Evolutionary conservation across 2,113 vertebrate species (phyloP).

Genomic region (Thryonomys swinderianus): DNA sequence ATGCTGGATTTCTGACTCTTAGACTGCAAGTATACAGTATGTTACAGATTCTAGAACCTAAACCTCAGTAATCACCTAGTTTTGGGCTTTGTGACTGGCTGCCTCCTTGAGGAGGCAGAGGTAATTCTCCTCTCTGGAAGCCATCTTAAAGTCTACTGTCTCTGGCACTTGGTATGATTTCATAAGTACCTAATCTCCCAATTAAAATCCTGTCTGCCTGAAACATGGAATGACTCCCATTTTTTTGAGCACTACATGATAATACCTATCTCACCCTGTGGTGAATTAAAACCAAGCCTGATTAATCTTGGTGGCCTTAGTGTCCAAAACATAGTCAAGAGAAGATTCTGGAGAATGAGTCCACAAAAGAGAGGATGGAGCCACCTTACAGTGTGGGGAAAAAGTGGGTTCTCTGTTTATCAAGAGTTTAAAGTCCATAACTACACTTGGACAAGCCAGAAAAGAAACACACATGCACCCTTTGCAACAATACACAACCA

Average conservation of each 20-base stretch:
- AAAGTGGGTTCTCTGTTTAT: background rate
- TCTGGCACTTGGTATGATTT: background rate
- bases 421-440: slow-evolving; percentile 28
- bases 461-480: background rate
- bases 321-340: background rate
- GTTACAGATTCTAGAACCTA: background rate
- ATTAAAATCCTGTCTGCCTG: background rate
- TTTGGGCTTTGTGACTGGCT: background rate
- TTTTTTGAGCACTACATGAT: slow-evolving; percentile 25
- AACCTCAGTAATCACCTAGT: background rate
- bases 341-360: background rate
- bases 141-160: background rate
- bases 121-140: background rate
- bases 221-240: background rate
- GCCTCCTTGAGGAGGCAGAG: background rate
- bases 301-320: background rate
- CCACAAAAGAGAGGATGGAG: background rate
- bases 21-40: background rate
- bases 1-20: background rate
- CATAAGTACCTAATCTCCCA: background rate
- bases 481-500: background rate
- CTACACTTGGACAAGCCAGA: background rate
- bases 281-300: background rate
- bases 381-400: background rate
- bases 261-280: background rate